Conservation (phyloP, 2,797 vertebrate genomes). For the Sebastiscus albofasciatus region DNA sequence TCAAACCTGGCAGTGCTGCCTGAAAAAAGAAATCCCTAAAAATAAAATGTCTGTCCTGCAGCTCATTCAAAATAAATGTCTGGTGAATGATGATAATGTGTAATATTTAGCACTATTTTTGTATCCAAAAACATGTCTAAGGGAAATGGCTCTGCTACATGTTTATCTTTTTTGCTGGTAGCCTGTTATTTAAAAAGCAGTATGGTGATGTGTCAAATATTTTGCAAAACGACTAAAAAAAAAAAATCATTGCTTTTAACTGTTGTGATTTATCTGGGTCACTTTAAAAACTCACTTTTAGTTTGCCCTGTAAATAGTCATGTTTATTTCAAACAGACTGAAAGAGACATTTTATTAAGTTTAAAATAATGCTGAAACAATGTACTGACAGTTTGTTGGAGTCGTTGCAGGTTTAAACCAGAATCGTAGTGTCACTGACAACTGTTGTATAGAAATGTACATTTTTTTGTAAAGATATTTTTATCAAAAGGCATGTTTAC, state of each 20-base stretch:
- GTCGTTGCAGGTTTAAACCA: slow-evolving; percentile 47
- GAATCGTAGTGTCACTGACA: slow-evolving; percentile 63
- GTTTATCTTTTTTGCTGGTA: slow-evolving; percentile 67
- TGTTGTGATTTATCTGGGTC: slow-evolving; percentile 62
- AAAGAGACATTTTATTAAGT: slow-evolving; percentile 20
- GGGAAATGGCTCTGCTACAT: slow-evolving; percentile 66
- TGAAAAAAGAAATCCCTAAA: neutral
- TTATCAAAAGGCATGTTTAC: slow-evolving; percentile 85
- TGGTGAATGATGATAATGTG: slow-evolving; percentile 68
- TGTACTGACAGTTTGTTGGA: slow-evolving; percentile 60
- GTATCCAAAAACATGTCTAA: slow-evolving; percentile 63
- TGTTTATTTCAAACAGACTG: slow-evolving; percentile 51
- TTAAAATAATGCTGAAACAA: slow-evolving; percentile 26
- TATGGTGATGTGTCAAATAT: slow-evolving; percentile 68
- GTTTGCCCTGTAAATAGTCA: slow-evolving; percentile 64
- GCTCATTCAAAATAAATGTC: slow-evolving; percentile 56
- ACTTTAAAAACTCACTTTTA: slow-evolving; percentile 31
- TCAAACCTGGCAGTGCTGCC: slow-evolving; percentile 18
- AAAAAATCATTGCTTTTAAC: slow-evolving; percentile 53
- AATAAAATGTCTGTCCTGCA: slow-evolving; percentile 35
- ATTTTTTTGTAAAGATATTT: slow-evolving; percentile 88
- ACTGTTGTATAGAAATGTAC: slow-evolving; percentile 86
- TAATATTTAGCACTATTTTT: slow-evolving; percentile 83
- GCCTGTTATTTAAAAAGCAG: slow-evolving; percentile 66
- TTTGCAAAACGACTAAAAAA: slow-evolving; percentile 45